Evolutionary conservation across 2,113 vertebrate genomes (phyloP).

Genomic region (Otus sunia): DNA sequence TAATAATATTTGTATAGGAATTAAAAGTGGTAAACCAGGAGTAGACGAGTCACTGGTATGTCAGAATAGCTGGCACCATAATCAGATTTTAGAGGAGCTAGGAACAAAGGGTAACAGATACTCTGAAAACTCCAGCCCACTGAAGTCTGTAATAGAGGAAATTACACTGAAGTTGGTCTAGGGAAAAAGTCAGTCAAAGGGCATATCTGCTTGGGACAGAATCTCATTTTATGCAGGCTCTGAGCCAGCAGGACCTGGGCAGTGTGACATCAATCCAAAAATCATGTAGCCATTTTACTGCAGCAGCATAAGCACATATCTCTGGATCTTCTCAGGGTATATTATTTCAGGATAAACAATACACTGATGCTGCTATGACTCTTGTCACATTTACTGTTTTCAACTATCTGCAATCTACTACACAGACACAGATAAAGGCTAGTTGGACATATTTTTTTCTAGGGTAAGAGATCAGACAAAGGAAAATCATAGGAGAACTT

Average conservation of each 20-base stretch:
- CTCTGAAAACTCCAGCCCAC: not conserved
- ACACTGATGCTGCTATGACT: not conserved
- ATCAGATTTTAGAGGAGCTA: not conserved
- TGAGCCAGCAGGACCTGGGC: not conserved
- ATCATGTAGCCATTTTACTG: not conserved
- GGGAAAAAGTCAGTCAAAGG: not conserved
- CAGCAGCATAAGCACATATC: not conserved
- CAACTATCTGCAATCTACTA: not conserved
- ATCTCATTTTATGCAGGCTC: not conserved
- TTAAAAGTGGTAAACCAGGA: not conserved
- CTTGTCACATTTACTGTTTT: fast-evolving
- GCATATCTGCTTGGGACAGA: not conserved
- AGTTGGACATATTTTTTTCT: not conserved
- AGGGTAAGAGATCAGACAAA: not conserved
- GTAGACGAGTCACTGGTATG: not conserved
- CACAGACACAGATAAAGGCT: not conserved
- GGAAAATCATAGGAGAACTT: not conserved
- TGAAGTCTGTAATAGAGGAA: not conserved
- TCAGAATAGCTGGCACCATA: not conserved
- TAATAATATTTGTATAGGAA: not conserved
- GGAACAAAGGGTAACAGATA: not conserved
- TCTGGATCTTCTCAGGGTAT: not conserved
- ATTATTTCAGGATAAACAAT: not conserved
- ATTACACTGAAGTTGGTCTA: not conserved
- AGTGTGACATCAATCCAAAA: not conserved